Percentiles rank a stretch among this genome's conserved stretches.
These are phyloP conservation scores for Lithophane ornitopus DNA, from an alignment of 2,888 invertebrate genomes.

Conservation along the genomic window DNA sequence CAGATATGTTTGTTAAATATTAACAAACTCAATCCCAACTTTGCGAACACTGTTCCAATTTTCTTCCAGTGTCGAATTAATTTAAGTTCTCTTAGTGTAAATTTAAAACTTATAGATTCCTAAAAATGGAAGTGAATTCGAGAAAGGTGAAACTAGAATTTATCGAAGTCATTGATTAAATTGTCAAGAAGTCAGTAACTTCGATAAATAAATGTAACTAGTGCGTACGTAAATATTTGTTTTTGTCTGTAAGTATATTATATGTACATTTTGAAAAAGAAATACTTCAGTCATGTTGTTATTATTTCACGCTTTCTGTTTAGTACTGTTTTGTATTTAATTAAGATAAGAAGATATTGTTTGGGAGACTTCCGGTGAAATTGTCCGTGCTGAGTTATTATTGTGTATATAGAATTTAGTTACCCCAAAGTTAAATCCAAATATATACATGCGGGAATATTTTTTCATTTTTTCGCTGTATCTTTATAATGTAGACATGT, in stretches of 20 bases:
- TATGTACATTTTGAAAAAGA: conserved; percentile 88
- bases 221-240: conserved; percentile 74
- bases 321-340: conserved; percentile 77
- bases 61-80: conserved; percentile 81
- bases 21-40: conserved; percentile 54
- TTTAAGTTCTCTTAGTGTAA: conserved; percentile 78
- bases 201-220: conserved; percentile 62
- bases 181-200: conserved; percentile 40
- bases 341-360: conserved; percentile 65
- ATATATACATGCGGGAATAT: conserved; percentile 81
- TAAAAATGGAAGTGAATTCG: conserved; percentile 72
- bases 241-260: conserved; percentile 87
- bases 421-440: conserved; percentile 87
- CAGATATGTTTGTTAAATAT: neutral
- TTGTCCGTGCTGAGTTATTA: conserved; percentile 72
- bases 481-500: conserved; percentile 77
- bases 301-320: conserved; percentile 82
- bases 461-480: conserved; percentile 77
- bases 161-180: conserved; percentile 60
- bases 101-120: conserved; percentile 73
- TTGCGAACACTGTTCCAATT: conserved; percentile 69
- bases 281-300: conserved; percentile 77
- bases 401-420: conserved; percentile 89
- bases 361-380: conserved; percentile 60
- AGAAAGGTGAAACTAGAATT: conserved; percentile 70